Evolutionary conservation across 30 jellyfish, hydroid and myxozoan genomes (phyloP).

Genomic region (Catostylus mosaicus): DNA sequence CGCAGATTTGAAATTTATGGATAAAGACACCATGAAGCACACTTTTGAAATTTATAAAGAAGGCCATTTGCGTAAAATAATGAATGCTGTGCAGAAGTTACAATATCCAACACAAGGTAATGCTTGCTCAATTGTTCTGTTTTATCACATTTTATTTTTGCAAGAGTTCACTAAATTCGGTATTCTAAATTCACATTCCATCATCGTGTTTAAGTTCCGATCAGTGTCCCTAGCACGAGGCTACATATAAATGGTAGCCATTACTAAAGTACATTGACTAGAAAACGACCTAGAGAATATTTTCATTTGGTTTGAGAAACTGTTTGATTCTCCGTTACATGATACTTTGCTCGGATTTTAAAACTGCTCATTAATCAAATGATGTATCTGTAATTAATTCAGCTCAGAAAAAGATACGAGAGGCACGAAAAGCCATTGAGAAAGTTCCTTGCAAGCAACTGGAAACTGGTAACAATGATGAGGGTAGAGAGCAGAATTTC

Average conservation of each 20-base stretch:
- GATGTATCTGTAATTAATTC: not conserved
- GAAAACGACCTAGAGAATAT: no score
- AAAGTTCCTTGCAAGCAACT: conserved; percentile 38
- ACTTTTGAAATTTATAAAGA: conserved; percentile 81
- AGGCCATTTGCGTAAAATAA: conserved; percentile 81
- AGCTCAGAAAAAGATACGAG: conserved; percentile 86
- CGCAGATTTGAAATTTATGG: conserved; percentile 93
- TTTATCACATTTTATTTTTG: not conserved
- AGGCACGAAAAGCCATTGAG: conserved; percentile 77
- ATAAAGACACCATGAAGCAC: conserved; percentile 52
- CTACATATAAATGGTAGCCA: no score
- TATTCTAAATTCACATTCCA: no score
- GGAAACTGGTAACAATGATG: conserved; percentile 75
- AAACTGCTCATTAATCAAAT: not conserved
- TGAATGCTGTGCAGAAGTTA: conserved; percentile 76
- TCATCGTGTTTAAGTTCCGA: no score
- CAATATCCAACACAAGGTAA: conserved; percentile 96
- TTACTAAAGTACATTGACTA: no score
- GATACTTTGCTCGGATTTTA: not conserved
- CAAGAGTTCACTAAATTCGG: no score
- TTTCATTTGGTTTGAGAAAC: no score
- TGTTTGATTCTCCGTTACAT: not conserved
- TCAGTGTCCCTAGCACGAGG: no score
- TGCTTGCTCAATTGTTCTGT: not conserved
- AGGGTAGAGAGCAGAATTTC: conserved; percentile 72